Evolutionary conservation across 2,888 invertebrate genomes (phyloP).

Genomic region (Harpalus rubripes): DNA sequence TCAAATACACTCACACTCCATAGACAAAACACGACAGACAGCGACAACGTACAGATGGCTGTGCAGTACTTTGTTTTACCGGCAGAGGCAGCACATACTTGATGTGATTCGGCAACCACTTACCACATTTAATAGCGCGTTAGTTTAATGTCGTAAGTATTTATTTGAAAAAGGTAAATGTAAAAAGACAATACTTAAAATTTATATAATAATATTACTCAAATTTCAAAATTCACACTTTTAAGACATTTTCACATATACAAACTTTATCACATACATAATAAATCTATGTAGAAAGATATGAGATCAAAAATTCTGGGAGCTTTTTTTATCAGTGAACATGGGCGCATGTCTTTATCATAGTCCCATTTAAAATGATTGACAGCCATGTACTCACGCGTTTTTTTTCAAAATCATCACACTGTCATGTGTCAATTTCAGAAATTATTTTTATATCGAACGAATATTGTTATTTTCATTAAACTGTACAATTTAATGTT

Average conservation of each 20-base stretch:
- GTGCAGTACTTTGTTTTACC: not conserved
- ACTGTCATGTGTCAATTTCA: too few species aligned
- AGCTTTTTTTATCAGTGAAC: too few species aligned
- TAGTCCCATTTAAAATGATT: too few species aligned
- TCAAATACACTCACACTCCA: slow-evolving; percentile 58
- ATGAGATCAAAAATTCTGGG: slow-evolving; percentile 64
- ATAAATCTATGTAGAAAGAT: slow-evolving; percentile 56
- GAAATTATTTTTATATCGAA: too few species aligned
- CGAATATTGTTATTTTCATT: too few species aligned
- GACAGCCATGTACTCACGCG: too few species aligned
- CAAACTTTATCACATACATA: slow-evolving; percentile 64
- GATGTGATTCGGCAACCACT: not conserved
- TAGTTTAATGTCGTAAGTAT: not conserved
- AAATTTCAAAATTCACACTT: slow-evolving; percentile 64
- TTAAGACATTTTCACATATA: slow-evolving; percentile 66
- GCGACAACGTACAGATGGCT: slow-evolving; percentile 10
- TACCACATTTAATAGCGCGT: not conserved
- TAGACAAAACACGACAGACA: slow-evolving; percentile 54
- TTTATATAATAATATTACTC: slow-evolving; percentile 61
- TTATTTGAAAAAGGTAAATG: slow-evolving; percentile 34
- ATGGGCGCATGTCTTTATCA: too few species aligned
- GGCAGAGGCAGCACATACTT: slow-evolving; percentile 22
- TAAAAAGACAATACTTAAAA: slow-evolving; percentile 14
- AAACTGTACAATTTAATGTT: too few species aligned
- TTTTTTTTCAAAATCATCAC: too few species aligned